Base-by-base conservation (phyloP, 2,113 vertebrate genomes). In the Chitala chitala region DNA sequence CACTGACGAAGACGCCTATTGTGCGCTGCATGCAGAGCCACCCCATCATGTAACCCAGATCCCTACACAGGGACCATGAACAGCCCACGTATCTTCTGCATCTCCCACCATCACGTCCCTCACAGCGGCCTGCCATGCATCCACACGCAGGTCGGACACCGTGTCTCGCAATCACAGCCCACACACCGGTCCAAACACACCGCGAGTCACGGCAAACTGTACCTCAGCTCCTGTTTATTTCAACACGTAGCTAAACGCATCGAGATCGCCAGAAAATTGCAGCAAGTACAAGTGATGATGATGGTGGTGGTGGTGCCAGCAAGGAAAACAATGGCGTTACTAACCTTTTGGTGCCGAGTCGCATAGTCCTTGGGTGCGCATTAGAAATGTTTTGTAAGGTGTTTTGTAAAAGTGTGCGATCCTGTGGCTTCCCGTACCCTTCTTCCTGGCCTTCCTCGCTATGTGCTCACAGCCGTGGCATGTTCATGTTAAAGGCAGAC, bases 341-440 rank as follows among this genome's bases (percentile, higher is more conserved):
- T 86, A 71, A 91, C 90, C 90, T 92, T 79, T 84, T 73, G 72
- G 84, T 81, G 73, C 83, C 82, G 79, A 82, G 80, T 81, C 87
- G 88, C 90, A 91, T 90, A 71, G 83, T 90, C 87, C 85, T 80
- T 72, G 85, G 75, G 82, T 81, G 82, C 81, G 87, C 90, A 91
- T 92, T 81, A 90, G 89, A 89, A 86, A 86, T 59, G 33, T 65
- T 81, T 83, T 84, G 86, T 13, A 33, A 66, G 40, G 63, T 17
- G 86, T 82, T 76, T 48, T 15, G 85, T 81, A 76, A 29, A 51
- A 81, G 76, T 73, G 74, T 75, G 80, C 77, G 82, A 78, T 75
- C 72, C 29, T 83, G 81, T 76, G 77, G 86, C 86, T 89, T 89
- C 87, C 87, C 88, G 87, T 81, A 87, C 85, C 65, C 82, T 80